Percentiles rank a stretch among this genome's conserved stretches.
Evolutionary conservation across 1,140 invertebrate genomes (phyloP).

Genomic region (Zaprionus taronus): DNA sequence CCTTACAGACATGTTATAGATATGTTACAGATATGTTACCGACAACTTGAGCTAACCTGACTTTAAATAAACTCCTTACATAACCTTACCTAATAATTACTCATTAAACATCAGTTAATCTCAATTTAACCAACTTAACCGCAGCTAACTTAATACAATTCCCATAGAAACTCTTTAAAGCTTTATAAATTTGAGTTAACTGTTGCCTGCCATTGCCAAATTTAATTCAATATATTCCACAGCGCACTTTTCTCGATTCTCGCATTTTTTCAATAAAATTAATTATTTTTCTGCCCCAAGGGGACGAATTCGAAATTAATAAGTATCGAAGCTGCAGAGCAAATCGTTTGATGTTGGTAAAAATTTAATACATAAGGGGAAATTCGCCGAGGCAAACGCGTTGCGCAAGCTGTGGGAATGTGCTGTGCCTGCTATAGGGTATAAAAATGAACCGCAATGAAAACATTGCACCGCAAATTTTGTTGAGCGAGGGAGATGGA

Average conservation of each 20-base stretch:
- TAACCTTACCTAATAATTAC: no score
- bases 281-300: not conserved
- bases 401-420: not conserved
- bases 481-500: slow-evolving; percentile 8
- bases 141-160: not conserved
- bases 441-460: slow-evolving; percentile 41
- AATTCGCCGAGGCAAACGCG: not conserved
- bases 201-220: not conserved
- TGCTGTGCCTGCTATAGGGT: slow-evolving; percentile 19
- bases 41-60: no score
- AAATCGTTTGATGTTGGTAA: not conserved
- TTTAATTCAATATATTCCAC: not conserved
- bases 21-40: no score
- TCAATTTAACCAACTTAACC: not conserved
- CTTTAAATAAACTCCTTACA: no score
- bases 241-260: not conserved
- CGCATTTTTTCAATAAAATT: not conserved
- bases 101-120: no score
- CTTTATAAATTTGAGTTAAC: not conserved
- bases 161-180: not conserved
- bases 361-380: not conserved
- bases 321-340: not conserved
- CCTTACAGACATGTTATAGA: no score
- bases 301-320: not conserved
- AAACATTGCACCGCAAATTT: slow-evolving; percentile 45